Evolutionary conservation across 2,797 vertebrate species (phyloP).

Genomic region (Danio jaintianensis): DNA sequence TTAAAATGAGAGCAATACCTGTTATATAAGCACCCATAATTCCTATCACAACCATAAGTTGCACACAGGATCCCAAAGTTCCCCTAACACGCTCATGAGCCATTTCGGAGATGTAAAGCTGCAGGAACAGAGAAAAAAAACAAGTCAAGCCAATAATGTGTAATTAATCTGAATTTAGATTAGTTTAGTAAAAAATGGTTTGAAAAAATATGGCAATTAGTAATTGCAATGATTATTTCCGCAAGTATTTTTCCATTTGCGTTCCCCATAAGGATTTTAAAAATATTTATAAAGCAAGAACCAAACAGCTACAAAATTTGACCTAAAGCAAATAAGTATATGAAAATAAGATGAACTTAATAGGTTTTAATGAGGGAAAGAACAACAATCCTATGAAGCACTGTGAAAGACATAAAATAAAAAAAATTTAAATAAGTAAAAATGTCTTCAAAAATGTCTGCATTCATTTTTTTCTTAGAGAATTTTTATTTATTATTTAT

Average conservation of each 20-base stretch:
- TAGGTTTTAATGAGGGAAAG: not conserved
- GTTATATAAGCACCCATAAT: constrained; percentile 91
- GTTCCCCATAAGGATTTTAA: not conserved
- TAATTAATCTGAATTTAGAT: not conserved
- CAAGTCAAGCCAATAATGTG: not conserved
- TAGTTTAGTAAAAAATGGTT: not conserved
- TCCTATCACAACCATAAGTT: constrained; percentile 93
- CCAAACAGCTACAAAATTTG: not conserved
- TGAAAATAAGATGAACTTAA: not conserved
- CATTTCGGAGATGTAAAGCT: constrained; percentile 94
- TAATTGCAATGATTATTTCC: not conserved
- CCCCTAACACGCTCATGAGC: constrained; percentile 88
- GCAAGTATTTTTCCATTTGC: not conserved
- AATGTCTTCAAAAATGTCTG: too few species aligned
- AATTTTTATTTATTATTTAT: too few species aligned
- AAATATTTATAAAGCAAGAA: not conserved
- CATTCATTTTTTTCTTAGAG: too few species aligned
- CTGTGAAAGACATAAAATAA: not conserved
- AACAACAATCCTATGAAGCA: not conserved
- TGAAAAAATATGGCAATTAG: not conserved
- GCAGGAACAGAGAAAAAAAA: constrained; percentile 21
- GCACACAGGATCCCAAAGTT: constrained; percentile 88
- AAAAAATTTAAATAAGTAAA: too few species aligned
- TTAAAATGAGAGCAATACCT: constrained; percentile 75
- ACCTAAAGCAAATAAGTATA: not conserved